Base-by-base conservation (phyloP, 1,140 invertebrate genomes). In the Penaeus vannamei region DNA sequence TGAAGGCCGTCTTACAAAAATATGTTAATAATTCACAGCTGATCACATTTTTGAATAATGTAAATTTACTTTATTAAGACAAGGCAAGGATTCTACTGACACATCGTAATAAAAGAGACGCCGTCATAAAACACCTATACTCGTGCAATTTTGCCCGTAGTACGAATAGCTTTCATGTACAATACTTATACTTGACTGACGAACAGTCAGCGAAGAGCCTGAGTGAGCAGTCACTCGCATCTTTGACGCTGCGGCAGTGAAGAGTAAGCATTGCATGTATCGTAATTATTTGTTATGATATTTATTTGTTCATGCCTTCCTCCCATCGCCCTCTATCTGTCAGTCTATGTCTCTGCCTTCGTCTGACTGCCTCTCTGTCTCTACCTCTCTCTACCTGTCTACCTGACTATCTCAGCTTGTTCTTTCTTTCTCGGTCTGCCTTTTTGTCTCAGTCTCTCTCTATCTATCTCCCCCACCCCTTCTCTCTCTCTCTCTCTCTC, bases 261-360 rank as follows among this genome's bases (percentile, higher is more conserved):
- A 32, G 62, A 64, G 82, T 64, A 84, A 84, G 59, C 46, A 84
- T 84, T 84, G 10, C 59, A 84, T 84, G 53, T 26, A 84, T 84
- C 82, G 60, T 84, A 84, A 20, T 84, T 84, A 10, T 84, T 84
- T 84, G 23, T 84, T 53, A 60, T 82, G 46, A 20, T n/a, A 53
- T 53, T 46, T 23, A 19, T 17, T 84, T 29, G 17, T 3, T 64
- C 22, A 22, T 62, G 59, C 59, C 32, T 64, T 19, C 19, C 7
- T 1, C 32, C n/a, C 2, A 20, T 36, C 26, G 32, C 20, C 59
- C 32, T 84, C 32, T 81, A 42, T 82, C 46, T 82, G 17, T 59
- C 23, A 26, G 26, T 60, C 36, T 12, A 59, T 82, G 10, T 59
- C 20, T 0, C 46, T 23, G 42, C 20, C 79, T 69, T 4, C 29